Base-by-base conservation (phyloP, 2,888 invertebrate species). In the Sturmia bella region DNA sequence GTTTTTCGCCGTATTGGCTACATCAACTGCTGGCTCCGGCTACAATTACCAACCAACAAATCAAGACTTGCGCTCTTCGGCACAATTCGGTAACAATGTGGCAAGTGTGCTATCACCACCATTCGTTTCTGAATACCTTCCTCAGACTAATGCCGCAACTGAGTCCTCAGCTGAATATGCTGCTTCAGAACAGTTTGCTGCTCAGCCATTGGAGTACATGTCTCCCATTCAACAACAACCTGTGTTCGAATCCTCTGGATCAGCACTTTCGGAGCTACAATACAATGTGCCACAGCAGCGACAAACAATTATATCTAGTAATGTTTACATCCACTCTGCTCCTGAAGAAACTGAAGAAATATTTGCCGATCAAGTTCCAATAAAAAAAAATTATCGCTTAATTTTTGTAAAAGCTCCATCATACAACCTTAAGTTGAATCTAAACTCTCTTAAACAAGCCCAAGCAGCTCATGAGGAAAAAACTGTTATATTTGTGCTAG, bases 361-460 rank as follows among this genome's bases (percentile, higher is more conserved):
- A 4, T 54, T 48, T 1, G 48, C 84, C 2, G 83, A 75, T 9
- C 79, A 82, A 0, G 85, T 27, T 27, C 90, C 90, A n/a, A 85
- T 88, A n/a, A 90, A 89, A 78, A 91, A 90, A 64, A 89, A 89
- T 76, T 91, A 91, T 76, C 89, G 90, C 68, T 88, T 91, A 63
- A 88, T 91, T 19, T 91, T 91, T 84, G 90, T 91, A 52, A 91
- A 91, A 86, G 89, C 91, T 1, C 91, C 91, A 41, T 82, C 85
- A 9, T 90, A 91, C 70, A 91, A 91, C 56, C 88, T 92, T 32
- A n/a, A 86, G 85, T 89, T 91, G 24, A 87, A 88, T 3, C 91
- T 90, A 21, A 91, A 91, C 48, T 87, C 88, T 0, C 80, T 90
- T 37, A 88, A 87, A 69, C 87, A 86, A 1, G 87, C 87, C 52